Evolutionary conservation across 1,140 invertebrate species (phyloP), one percentile per base, ranked within the genome.

Genomic region (Teleopsis dalmanni): DNA sequence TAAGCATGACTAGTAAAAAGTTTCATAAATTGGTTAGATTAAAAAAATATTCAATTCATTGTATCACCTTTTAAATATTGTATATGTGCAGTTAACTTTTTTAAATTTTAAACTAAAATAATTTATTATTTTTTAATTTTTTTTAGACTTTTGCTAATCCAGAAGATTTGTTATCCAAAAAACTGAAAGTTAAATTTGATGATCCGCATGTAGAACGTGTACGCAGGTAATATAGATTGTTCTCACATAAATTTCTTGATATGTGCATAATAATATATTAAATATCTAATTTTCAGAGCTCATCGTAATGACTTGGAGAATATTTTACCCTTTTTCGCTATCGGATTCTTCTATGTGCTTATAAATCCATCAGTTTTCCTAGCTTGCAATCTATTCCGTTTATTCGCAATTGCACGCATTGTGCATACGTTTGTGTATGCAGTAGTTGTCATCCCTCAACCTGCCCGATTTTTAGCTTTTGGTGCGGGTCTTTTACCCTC

Each of bases 301-400:
- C 82, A 84, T 59, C 58, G 73, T 26, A 84, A 83, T 55, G 81
- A 84, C 54, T 51, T 84, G 29, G 81, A 84, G 57, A 84, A 82
- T 50, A 72, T 82, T 36, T 56, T 77, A 4, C 68, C 77, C 3
- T 83, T 81, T 66, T 65, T 81, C 11, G 52, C 75, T 3, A 61
- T 77, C 25, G 79, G 75, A 2, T 71, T 74, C 3, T 34, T 81
- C 0, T 84, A 81, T 62, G 57, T 81, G 2, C 56, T 73, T 18
- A 81, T 77, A 3, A 64, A 65, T 34, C 82, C 81, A 9, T 53
- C 60, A 8, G n/a, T 57, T 3, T 60, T 42, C 4, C 27, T 73
- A 4, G 81, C 80, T 21, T 57, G 64, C n/a, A 57, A 65, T 13
- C 55, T 81, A 19, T 81, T 82, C 54, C 69, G 74, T 40, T 47